A percentile compares a stretch with the other conserved stretches of the same genome.
Evolutionary conservation across 2,888 invertebrate species (phyloP).

Genomic region (Strigamia crassipes): DNA sequence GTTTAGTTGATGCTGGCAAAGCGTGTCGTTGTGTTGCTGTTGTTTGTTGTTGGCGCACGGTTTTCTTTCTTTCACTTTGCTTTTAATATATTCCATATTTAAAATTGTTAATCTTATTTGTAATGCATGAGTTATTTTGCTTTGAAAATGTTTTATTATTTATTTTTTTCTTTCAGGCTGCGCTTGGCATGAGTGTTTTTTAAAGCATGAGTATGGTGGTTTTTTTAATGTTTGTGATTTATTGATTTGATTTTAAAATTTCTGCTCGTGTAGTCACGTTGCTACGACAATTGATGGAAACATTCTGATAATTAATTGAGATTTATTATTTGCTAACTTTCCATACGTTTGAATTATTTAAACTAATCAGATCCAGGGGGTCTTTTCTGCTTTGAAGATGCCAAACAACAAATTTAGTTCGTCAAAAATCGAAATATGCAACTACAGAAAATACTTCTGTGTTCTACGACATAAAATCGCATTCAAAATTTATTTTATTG

Average conservation of each 20-base stretch:
- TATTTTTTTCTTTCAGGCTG: not conserved
- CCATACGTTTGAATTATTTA: too few relatives aligned
- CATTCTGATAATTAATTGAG: not conserved
- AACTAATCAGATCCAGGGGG: too few relatives aligned
- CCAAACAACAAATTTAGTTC: too few relatives aligned
- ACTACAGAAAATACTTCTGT: too few relatives aligned
- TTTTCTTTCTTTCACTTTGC: not conserved
- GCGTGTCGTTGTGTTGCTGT: constrained; percentile 34
- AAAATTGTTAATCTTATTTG: constrained; percentile 20
- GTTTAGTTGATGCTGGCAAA: constrained; percentile 16
- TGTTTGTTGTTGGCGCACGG: not conserved
- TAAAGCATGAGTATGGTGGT: not conserved
- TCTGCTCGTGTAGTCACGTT: not conserved
- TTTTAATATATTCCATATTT: not conserved
- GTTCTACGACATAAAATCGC: too few relatives aligned
- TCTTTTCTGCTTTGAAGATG: too few relatives aligned
- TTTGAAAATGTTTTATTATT: constrained; percentile 39
- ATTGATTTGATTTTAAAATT: not conserved
- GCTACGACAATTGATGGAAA: not conserved
- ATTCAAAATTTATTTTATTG: too few relatives aligned
- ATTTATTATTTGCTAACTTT: not conserved
- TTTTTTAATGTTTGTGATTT: not conserved
- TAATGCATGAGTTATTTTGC: not conserved
- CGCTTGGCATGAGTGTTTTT: not conserved
- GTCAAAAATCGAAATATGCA: too few relatives aligned